A percentile compares a stretch with the other conserved stretches of the same genome.
These are phyloP conservation scores for Hydropsyche betteni DNA, from an alignment of 2,888 invertebrate genomes.

Conservation along the genomic window DNA sequence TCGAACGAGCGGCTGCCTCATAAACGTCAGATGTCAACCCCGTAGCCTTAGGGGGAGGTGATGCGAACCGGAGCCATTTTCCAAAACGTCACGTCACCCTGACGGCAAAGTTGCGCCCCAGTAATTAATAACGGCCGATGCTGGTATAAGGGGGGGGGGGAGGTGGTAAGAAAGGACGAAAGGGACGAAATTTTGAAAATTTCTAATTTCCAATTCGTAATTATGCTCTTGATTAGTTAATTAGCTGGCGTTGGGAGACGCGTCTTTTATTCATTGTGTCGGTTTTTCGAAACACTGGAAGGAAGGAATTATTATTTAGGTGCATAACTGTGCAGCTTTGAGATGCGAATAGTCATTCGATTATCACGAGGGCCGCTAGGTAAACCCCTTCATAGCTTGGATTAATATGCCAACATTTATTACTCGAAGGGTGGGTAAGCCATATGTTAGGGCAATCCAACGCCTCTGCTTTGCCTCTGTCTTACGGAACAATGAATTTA, in stretches of 20 bases:
- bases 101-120: constrained; percentile 11
- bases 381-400: constrained; percentile 47
- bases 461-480: constrained; percentile 42
- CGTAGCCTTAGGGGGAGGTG: not conserved
- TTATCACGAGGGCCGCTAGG: constrained; percentile 48
- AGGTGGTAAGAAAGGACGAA: no score
- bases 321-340: not conserved
- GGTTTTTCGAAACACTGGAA: not conserved
- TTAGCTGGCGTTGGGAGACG: not conserved
- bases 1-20: constrained; percentile 31
- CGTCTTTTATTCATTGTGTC: no score
- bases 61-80: constrained; percentile 22
- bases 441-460: constrained; percentile 48
- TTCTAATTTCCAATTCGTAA: constrained; percentile 27
- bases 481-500: constrained; percentile 44
- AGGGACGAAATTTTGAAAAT: not conserved
- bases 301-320: constrained; percentile 30
- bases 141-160: no score
- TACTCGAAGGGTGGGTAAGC: constrained; percentile 43
- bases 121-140: constrained; percentile 30
- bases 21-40: constrained; percentile 32
- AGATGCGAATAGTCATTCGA: constrained; percentile 49
- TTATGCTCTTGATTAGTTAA: constrained; percentile 9
- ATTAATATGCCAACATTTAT: constrained; percentile 52
- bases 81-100: constrained; percentile 32